A percentile compares a stretch with the other conserved stretches of the same genome.
phyloP scores from a whole-genome alignment of 2,888 invertebrate species.

The Hypomecis atomaria region DNA sequence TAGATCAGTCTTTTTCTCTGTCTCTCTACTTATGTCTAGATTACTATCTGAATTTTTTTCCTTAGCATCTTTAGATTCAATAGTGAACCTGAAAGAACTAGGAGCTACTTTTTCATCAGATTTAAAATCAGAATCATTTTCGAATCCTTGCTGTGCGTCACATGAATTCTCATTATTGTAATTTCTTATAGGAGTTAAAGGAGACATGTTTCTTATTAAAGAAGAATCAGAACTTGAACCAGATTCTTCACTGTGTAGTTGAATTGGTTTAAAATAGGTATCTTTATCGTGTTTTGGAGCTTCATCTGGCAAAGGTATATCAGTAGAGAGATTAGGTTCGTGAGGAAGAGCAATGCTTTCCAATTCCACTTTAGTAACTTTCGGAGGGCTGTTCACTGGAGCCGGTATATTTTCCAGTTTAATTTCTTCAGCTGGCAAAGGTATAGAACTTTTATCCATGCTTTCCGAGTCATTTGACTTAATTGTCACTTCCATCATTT shows the following conservation, averaged over 20 bases:
- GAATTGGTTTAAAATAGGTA: slow-evolving; percentile 66
- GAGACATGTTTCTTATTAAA: slow-evolving; percentile 76
- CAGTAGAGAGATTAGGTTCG: slow-evolving; percentile 54
- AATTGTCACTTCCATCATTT: slow-evolving; percentile 79
- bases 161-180: slow-evolving; percentile 79
- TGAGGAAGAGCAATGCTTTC: slow-evolving; percentile 69
- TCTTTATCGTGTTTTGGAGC: slow-evolving; percentile 56
- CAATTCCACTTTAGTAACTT: slow-evolving; percentile 59
- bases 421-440: slow-evolving; percentile 67
- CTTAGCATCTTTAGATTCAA: slow-evolving; percentile 64
- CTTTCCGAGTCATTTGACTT: slow-evolving; percentile 56
- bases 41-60: slow-evolving; percentile 63
- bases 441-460: slow-evolving; percentile 64
- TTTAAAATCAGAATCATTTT: slow-evolving; percentile 65
- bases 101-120: slow-evolving; percentile 63
- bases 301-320: slow-evolving; percentile 70
- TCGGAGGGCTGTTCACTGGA: slow-evolving; percentile 71
- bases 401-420: slow-evolving; percentile 59
- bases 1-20: slow-evolving; percentile 60
- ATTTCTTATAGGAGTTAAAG: slow-evolving; percentile 77
- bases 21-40: slow-evolving; percentile 11
- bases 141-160: slow-evolving; percentile 79
- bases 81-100: slow-evolving; percentile 71
- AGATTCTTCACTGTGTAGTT: slow-evolving; percentile 65
- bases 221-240: slow-evolving; percentile 77